Percentiles rank a stretch among this genome's conserved stretches.
phyloP scores from a whole-genome alignment of 2,797 vertebrate species.

The Micropoecilia bifurca region DNA sequence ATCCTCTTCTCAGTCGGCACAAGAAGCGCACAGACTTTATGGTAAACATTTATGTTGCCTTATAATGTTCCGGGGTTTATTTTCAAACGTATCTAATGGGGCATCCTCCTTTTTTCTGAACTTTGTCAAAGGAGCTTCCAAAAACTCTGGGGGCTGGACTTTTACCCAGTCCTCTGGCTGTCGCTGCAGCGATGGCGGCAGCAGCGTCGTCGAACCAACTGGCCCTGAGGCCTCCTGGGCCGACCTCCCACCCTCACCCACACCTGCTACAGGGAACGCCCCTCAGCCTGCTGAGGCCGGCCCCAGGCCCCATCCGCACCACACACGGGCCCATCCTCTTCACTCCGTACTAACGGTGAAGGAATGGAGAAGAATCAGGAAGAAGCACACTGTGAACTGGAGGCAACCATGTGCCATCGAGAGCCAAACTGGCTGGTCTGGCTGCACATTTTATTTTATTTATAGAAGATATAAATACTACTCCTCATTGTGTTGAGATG shows the following conservation, averaged over 20 bases:
- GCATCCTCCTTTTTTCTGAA: slow-evolving; percentile 11
- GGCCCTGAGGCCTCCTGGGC: slow-evolving; percentile 75
- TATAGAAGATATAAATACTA: slow-evolving; percentile 26
- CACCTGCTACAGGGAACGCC: slow-evolving; percentile 87
- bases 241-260: slow-evolving; percentile 66
- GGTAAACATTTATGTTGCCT: slow-evolving; percentile 45
- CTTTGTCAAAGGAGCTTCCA: slow-evolving; percentile 85
- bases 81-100: background rate
- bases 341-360: slow-evolving; percentile 85
- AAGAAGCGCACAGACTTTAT: slow-evolving; percentile 86
- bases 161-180: slow-evolving; percentile 85
- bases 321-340: slow-evolving; percentile 89
- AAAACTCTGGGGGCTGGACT: slow-evolving; percentile 86
- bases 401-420: slow-evolving; percentile 45
- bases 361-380: slow-evolving; percentile 57
- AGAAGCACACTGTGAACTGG: slow-evolving; percentile 79
- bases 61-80: background rate
- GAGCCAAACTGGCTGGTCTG: slow-evolving; percentile 47
- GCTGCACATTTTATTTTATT: slow-evolving; percentile 34
- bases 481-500: slow-evolving; percentile 41
- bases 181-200: slow-evolving; percentile 87
- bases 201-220: slow-evolving; percentile 86
- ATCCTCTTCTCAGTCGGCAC: slow-evolving; percentile 88
- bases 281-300: slow-evolving; percentile 86
- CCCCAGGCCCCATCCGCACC: slow-evolving; percentile 88